phyloP scores from a whole-genome alignment of 2,888 invertebrate species.

The Camponotus fellah region DNA sequence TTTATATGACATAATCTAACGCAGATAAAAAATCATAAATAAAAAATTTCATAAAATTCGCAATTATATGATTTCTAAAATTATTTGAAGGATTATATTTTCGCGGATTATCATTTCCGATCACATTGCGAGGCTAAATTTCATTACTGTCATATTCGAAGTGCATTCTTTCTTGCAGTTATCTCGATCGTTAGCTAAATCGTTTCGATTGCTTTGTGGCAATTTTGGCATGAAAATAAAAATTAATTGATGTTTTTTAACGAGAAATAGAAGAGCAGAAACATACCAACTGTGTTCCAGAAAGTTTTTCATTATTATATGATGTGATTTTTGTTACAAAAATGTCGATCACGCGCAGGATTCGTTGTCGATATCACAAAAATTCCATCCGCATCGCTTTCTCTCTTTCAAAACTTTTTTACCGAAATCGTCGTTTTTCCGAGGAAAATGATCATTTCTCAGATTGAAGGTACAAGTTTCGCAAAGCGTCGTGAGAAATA shows the following conservation, averaged over 20 bases:
- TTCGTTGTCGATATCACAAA: not conserved
- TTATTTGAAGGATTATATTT: conserved; percentile 7
- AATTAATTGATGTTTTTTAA: conserved; percentile 8
- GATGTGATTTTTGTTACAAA: conserved; percentile 21
- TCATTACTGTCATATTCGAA: conserved; percentile 51
- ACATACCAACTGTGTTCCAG: not conserved
- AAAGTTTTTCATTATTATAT: conserved; percentile 9
- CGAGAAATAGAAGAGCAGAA: conserved; percentile 8
- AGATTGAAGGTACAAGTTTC: conserved; percentile 8
- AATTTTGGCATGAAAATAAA: conserved; percentile 31
- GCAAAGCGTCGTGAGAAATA: not conserved
- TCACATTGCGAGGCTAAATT: conserved; percentile 61
- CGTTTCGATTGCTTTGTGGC: conserved; percentile 59
- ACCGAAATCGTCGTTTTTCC: not conserved
- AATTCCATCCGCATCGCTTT: conserved; percentile 30
- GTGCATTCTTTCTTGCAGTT: conserved; percentile 35
- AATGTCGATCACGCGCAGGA: conserved; percentile 25
- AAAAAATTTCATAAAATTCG: not conserved
- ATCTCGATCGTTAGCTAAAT: conserved; percentile 49
- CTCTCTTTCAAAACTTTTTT: conserved; percentile 25
- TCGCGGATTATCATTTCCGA: conserved; percentile 43
- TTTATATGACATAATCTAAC: not conserved
- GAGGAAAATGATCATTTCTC: not conserved
- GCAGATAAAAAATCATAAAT: not conserved
- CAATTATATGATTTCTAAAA: not conserved